Base-by-base conservation (phyloP, 1,140 invertebrate species). In the Aphidius gifuensis region DNA sequence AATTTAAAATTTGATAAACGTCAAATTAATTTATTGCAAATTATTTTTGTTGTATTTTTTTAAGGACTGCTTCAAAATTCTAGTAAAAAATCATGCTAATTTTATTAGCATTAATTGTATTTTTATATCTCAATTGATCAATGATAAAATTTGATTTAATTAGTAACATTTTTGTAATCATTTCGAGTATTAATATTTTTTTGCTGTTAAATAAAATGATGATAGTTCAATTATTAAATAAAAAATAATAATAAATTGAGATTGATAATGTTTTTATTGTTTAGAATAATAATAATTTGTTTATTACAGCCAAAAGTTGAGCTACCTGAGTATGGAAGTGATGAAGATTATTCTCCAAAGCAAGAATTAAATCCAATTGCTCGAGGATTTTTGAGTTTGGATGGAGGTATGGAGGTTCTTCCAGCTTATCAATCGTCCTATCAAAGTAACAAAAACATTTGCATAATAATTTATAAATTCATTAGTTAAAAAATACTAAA, bases 271-370 rank as follows among this genome's bases (percentile, higher is more conserved):
- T 16, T 16, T 16, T 16, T 16, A 16, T 16, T 16, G 0, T 16
- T 0, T 16, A 16, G 1, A 16, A 16, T 16, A 16, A 46, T 48
- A 64, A n/a, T 48, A 50, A 59, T 55, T 21, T 63, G 66, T 65
- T 66, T 21, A 62, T 76, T 74, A 39, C 54, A 82, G 79, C 83
- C 83, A 67, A 85, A 85, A 80, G 64, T 84, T 66, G 84, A 85
- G 75, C 75, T 85, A 70, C 84, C 84, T 58, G 84, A 85, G 68
- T 85, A 85, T 76, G 77, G 82, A 66, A 85, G 83, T 69, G 84
- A 85, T 67, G 81, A 82, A 55, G 81, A 83, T 72, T 80, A 74
- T 68, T 71, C 74, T 56, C 74, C 77, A 45, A 81, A 81, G 67
- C 80, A 70, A 61, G 79, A 81, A 69, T 74, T 80, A 57, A 81